phyloP scores from a whole-genome alignment of 2,888 invertebrate species.

The Thelaira solivaga region DNA sequence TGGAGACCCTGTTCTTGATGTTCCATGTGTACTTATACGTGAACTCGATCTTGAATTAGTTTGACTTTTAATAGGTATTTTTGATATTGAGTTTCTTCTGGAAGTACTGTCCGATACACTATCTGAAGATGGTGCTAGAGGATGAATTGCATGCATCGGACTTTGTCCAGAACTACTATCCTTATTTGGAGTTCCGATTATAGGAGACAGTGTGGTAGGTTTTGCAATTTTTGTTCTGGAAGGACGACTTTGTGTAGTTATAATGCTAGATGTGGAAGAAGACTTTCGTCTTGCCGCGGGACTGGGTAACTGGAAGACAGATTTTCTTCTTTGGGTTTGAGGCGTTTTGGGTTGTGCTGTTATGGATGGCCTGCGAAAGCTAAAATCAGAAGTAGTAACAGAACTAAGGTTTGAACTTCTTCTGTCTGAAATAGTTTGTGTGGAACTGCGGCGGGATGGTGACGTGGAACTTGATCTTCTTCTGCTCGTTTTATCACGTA shows the following conservation, averaged over 20 bases:
- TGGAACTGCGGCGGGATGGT: conserved; percentile 75
- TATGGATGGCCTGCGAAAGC: conserved; percentile 72
- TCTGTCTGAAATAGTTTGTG: conserved; percentile 74
- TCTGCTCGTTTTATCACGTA: conserved; percentile 59
- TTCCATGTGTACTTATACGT: conserved; percentile 57
- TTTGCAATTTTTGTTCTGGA: conserved; percentile 72
- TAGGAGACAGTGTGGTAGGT: conserved; percentile 75
- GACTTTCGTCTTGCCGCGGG: conserved; percentile 55
- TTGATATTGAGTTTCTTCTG: conserved; percentile 72
- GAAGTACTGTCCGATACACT: conserved; percentile 66
- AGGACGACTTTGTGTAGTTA: conserved; percentile 31
- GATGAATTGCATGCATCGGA: conserved; percentile 63
- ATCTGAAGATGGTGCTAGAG: conserved; percentile 64
- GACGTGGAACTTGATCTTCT: conserved; percentile 75
- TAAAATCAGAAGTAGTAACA: conserved; percentile 75
- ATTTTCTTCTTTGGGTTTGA: conserved; percentile 49
- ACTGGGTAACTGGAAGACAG: conserved; percentile 48
- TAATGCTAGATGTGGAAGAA: conserved; percentile 54
- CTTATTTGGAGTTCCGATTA: conserved; percentile 77
- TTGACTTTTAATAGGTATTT: conserved; percentile 72
- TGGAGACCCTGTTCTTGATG: conserved; percentile 64
- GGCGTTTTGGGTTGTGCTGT: conserved; percentile 57
- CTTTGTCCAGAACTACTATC: conserved; percentile 71
- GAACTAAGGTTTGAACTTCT: conserved; percentile 76
- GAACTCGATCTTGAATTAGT: conserved; percentile 64